Conservation (phyloP, 2,888 invertebrate genomes). For the Hirtodrosophila alboralis region DNA sequence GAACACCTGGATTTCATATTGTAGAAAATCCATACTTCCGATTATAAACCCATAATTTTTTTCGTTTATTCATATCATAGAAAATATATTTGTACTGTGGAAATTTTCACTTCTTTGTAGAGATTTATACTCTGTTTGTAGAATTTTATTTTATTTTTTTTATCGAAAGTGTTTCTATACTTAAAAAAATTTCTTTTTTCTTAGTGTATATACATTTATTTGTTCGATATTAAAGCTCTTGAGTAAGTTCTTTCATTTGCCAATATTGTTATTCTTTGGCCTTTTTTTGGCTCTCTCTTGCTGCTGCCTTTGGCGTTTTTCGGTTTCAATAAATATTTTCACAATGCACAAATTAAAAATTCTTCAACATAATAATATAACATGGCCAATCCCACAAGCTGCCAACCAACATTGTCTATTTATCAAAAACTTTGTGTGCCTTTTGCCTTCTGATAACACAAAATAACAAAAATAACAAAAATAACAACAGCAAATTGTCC, state of each 20-base stretch:
- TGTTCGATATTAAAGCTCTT: slow-evolving; percentile 13
- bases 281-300: slow-evolving; percentile 3
- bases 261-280: slow-evolving; percentile 39
- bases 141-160: too few relatives aligned
- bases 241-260: slow-evolving; percentile 14
- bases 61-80: too few relatives aligned
- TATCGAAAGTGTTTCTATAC: too few relatives aligned
- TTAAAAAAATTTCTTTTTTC: too few relatives aligned
- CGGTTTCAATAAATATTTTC: slow-evolving; percentile 79
- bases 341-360: slow-evolving; percentile 79
- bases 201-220: background rate
- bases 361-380: slow-evolving; percentile 66
- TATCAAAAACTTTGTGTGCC: slow-evolving; percentile 66
- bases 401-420: slow-evolving; percentile 56
- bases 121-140: too few relatives aligned
- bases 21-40: too few relatives aligned
- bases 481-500: slow-evolving; percentile 44
- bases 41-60: too few relatives aligned
- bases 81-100: too few relatives aligned
- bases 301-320: slow-evolving; percentile 58
- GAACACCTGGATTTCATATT: too few relatives aligned
- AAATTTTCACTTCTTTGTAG: too few relatives aligned
- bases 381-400: slow-evolving; percentile 44
- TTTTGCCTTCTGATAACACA: slow-evolving; percentile 54
- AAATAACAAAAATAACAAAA: slow-evolving; percentile 34